These are phyloP conservation scores for Iselma pallidipennis DNA, from an alignment of 2,888 invertebrate genomes.

Conservation along the genomic window DNA sequence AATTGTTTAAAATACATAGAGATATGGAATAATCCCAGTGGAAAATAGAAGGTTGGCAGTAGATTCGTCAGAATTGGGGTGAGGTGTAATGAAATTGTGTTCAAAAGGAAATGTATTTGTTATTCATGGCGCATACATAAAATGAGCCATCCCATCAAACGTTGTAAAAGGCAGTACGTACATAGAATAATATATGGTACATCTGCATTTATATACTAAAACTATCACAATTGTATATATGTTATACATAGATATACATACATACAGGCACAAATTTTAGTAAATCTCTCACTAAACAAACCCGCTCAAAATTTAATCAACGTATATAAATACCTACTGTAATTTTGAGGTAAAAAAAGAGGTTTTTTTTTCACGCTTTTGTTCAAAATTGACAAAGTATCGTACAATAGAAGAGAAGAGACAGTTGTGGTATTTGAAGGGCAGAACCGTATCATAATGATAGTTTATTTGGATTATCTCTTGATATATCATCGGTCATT, in stretches of 20 bases:
- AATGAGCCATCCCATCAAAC: constrained; percentile 37
- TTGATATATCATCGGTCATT: constrained; percentile 29
- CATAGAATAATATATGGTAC: constrained; percentile 32
- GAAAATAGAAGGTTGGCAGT: constrained; percentile 12
- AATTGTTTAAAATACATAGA: constrained; percentile 20
- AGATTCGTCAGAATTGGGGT: neutral
- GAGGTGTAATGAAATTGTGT: constrained; percentile 27
- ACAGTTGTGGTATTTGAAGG: constrained; percentile 15
- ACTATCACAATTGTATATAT: constrained; percentile 25
- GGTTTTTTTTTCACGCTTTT: too few relatives aligned
- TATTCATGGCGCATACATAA: constrained; percentile 39
- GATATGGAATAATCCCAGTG: constrained; percentile 19
- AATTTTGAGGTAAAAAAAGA: too few relatives aligned
- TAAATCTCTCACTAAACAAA: constrained; percentile 9
- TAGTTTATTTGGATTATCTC: constrained; percentile 31
- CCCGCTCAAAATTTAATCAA: too few relatives aligned
- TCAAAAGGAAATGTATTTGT: constrained; percentile 35
- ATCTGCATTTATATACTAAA: constrained; percentile 33
- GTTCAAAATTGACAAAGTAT: constrained; percentile 18
- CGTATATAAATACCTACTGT: too few relatives aligned
- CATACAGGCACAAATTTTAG: too few relatives aligned
- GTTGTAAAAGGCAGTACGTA: constrained; percentile 36
- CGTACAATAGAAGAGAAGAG: constrained; percentile 14
- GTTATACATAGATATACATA: too few relatives aligned
- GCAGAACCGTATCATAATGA: constrained; percentile 22